These are phyloP conservation scores for Phymanthus crucifer DNA, from an alignment of 92 coral and sea anemone genomes.

Conservation along the genomic window DNA sequence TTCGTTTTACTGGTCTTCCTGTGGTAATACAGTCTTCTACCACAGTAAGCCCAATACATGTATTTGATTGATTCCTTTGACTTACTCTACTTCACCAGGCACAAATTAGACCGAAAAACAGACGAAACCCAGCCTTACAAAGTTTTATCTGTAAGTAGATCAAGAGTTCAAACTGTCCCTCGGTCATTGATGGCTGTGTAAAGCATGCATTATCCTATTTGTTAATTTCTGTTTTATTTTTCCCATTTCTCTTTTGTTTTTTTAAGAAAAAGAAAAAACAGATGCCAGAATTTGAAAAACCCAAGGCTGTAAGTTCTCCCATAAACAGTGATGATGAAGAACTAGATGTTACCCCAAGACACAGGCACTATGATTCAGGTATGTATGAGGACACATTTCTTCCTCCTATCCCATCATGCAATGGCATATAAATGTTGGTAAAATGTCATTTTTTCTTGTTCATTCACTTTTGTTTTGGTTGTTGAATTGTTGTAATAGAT, in stretches of 20 bases:
- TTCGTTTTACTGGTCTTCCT: too few relatives aligned
- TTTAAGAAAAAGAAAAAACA: slow-evolving; percentile 38
- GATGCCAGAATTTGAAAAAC: slow-evolving; percentile 20
- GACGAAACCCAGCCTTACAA: slow-evolving; percentile 24
- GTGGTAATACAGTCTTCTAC: too few relatives aligned
- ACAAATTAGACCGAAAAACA: slow-evolving; percentile 43
- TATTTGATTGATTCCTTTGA: not conserved
- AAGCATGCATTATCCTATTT: too few relatives aligned
- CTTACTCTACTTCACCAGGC: slow-evolving; percentile 32
- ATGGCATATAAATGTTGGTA: too few relatives aligned
- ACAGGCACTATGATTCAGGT: slow-evolving; percentile 44
- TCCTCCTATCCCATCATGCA: not conserved
- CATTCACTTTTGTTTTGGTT: not conserved
- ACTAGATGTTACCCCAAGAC: slow-evolving; percentile 1
- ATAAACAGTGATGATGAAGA: slow-evolving; percentile 49
- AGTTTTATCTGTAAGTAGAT: slow-evolving; percentile 15
- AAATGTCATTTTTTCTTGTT: not conserved
- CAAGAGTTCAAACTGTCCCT: not conserved
- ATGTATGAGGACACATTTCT: not conserved
- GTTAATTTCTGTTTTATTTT: not conserved
- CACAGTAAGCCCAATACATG: too few relatives aligned
- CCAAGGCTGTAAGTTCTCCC: slow-evolving; percentile 65
- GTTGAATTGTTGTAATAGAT: not conserved
- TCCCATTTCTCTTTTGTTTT: not conserved
- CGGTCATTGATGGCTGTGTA: not conserved